Base-by-base conservation (phyloP, 2,888 invertebrate genomes). In the Cheilosia scutellata region DNA sequence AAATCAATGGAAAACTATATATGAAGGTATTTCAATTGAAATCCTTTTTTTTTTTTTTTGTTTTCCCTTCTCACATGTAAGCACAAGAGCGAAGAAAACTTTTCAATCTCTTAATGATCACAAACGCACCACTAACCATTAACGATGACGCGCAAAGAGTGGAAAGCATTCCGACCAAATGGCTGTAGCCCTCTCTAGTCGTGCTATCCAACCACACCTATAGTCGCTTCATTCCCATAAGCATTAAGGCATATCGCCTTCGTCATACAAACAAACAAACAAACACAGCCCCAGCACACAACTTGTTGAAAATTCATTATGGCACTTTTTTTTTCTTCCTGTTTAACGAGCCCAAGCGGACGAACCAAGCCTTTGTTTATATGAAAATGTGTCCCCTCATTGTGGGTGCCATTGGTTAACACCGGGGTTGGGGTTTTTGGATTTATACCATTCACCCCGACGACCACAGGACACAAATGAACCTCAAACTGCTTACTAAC, bases 221-320 rank as follows among this genome's bases (percentile, higher is more conserved):
- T 20, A 27, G 51, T 9, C 5, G 49, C 11, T 6, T 27, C 25
- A 40, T n/a, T 40, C 40, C 33, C 51, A 51, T 13, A 53, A 55
- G 72, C 25, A 51, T 58, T 27, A 57, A 47, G 16, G 57, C 31
- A 72, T 42, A 40, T 40, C 58, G 37, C 49, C 49, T 11, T 62
- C 62, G 9, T 25, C 49, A 58, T 74, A 70, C 55, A 70, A 31
- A 65, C 11, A 37, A 11, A 37, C 37, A 20, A 20, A 37, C 79
- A 66, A 62, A 68, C 47, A 53, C 51, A 25, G 51, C 13, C 20
- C 47, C 37, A 37, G 20, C 33, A 42, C 44, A 80, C 82, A 86
- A 86, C 82, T 82, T 86, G 86, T 86, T 86, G 86, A 86, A 77
- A 86, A 82, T 86, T 86, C 86, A 86, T 86, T 86, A 82, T 82